phyloP scores from a whole-genome alignment of 2,888 invertebrate species.

The Camponotus fellah region DNA sequence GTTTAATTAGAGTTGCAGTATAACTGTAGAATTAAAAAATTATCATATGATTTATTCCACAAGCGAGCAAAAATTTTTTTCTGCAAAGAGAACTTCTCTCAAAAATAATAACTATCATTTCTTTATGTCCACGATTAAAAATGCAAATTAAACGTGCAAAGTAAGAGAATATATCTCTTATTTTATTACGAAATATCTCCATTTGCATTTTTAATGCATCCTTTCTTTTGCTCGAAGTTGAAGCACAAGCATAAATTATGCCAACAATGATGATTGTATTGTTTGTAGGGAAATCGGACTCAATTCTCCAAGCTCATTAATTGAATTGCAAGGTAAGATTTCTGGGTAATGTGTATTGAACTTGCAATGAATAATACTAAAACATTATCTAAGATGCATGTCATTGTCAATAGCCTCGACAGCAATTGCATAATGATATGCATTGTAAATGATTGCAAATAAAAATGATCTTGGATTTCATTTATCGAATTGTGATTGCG shows the following conservation, averaged over 20 bases:
- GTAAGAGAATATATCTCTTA: not conserved
- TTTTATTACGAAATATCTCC: constrained; percentile 2
- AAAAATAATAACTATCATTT: not conserved
- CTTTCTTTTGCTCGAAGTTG: not conserved
- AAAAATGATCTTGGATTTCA: constrained; percentile 1
- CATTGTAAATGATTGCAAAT: constrained; percentile 1
- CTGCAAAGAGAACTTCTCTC: not conserved
- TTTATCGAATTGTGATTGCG: not conserved
- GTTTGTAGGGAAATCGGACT: not conserved
- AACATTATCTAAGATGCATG: not conserved
- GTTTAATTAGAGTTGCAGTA: not conserved
- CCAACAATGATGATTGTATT: not conserved
- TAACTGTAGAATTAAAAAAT: not conserved
- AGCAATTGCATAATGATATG: not conserved
- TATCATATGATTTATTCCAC: not conserved
- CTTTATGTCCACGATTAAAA: not conserved
- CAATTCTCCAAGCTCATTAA: not conserved
- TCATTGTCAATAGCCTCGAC: not conserved
- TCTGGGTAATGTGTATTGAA: not conserved
- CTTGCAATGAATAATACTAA: not conserved
- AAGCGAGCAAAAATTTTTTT: not conserved
- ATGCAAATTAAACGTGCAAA: not conserved
- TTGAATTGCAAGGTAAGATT: constrained; percentile 29
- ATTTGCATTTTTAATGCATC: not conserved
- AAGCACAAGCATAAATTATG: not conserved